Percentiles rank a stretch among this genome's conserved stretches.
phyloP scores from a whole-genome alignment of 2,113 vertebrate genomes.

The Machaerirhynchus nigripectus region DNA sequence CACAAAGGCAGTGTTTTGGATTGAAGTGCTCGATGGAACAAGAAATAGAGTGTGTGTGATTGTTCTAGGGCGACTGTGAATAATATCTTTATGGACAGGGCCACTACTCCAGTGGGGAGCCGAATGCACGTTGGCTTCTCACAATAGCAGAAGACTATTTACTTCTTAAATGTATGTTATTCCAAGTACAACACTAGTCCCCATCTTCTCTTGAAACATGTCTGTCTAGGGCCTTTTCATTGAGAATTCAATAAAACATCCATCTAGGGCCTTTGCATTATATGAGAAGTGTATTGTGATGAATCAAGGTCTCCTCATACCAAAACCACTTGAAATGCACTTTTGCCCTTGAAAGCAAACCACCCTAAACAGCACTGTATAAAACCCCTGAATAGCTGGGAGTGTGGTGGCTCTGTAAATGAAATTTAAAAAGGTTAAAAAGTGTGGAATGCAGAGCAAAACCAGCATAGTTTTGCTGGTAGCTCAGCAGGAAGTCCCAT shows the following conservation, averaged over 20 bases:
- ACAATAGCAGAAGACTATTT: not conserved
- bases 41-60: not conserved
- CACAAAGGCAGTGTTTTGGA: not conserved
- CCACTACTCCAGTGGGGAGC: not conserved
- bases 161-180: not conserved
- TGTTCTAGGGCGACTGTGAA: not conserved
- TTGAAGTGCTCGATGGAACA: not conserved
- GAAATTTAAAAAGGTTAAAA: not conserved
- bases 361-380: not conserved
- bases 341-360: not conserved
- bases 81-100: not conserved
- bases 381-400: not conserved
- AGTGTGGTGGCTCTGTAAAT: not conserved
- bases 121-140: not conserved
- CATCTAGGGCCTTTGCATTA: not conserved
- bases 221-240: not conserved
- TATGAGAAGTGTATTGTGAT: not conserved
- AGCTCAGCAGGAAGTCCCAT: not conserved
- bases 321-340: not conserved
- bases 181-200: not conserved
- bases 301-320: not conserved
- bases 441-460: not conserved
- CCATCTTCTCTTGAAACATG: not conserved
- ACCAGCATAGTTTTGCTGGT: not conserved
- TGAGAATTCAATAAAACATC: not conserved